Evolutionary conservation across 2,797 vertebrate genomes (phyloP), one percentile per base, ranked within the genome.

Genomic region (Neoniphon sammara): DNA sequence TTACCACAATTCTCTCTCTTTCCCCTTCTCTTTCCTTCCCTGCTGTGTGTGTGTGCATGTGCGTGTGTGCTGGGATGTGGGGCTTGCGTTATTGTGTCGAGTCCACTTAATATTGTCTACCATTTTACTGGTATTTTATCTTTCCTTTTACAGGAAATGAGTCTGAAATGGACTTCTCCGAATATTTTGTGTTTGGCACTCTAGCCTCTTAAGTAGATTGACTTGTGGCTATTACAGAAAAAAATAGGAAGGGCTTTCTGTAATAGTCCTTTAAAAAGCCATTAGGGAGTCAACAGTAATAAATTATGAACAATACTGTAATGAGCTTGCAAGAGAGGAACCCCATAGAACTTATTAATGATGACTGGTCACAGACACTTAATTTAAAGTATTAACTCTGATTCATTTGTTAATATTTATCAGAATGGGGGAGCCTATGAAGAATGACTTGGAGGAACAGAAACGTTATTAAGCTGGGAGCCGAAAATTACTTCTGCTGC

Each of bases 381-480:
- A 85, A 93, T 93, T 93, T 89, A 84, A 91, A 91, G 85, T 90
- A 91, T 93, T 91, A 92, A 82, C 85, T 80, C 86, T 85, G 85
- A 93, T 93, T 93, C 87, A 93, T 94, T 93, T 93, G 89, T 93
- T 93, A 88, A 92, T 94, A 92, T 93, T 91, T 93, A 89, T 94
- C 91, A 90, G 81, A 88, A 83, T 20, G 65, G 79, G 78, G 73
- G 78, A 62, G 77, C 46, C 70, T 56, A 77, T 89, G 84, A 93
- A 78, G 87, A 90, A 93, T 86, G 78, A 86, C 73, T 85, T 39
- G 50, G 64, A 82, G 87, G 78, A 82, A 71, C 70, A 7, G 27
- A 87, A 85, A 80, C 88, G 86, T 88, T 87, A 92, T 93, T 91
- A 91, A 68, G 64, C 84, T 70, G 10, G 3, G 63, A 86, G 81